phyloP scores from a whole-genome alignment of 2,888 invertebrate genomes.

The Crepidodera aurea region DNA sequence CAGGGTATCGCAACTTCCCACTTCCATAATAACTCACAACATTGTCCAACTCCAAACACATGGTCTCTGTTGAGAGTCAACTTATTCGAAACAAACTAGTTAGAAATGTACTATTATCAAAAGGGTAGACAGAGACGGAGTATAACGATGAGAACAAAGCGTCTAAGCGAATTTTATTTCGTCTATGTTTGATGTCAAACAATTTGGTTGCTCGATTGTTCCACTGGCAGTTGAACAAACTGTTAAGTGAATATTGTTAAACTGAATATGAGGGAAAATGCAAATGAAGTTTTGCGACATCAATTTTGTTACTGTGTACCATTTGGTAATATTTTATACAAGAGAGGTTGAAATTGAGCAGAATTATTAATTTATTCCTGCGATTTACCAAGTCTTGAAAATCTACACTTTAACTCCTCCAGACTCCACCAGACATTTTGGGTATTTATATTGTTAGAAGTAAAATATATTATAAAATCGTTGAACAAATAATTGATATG shows the following conservation, averaged over 20 bases:
- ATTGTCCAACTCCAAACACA: neutral
- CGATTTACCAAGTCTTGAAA: too few species aligned
- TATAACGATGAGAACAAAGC: constrained; percentile 1
- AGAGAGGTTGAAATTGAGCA: too few species aligned
- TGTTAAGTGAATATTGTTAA: neutral
- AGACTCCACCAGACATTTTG: too few species aligned
- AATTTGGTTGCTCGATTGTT: neutral
- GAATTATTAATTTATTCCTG: too few species aligned
- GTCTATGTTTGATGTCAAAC: constrained; percentile 7
- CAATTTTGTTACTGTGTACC: too few species aligned
- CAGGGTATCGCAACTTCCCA: neutral
- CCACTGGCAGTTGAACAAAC: neutral
- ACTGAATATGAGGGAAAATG: too few species aligned
- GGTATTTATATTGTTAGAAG: too few species aligned
- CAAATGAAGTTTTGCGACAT: too few species aligned
- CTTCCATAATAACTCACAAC: neutral
- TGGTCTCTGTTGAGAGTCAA: neutral
- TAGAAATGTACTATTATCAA: constrained; percentile 2
- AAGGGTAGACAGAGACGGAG: neutral
- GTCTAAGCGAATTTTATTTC: constrained; percentile 1
- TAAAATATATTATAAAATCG: too few species aligned
- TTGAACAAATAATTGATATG: too few species aligned
- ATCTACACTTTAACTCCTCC: too few species aligned
- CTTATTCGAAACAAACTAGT: neutral
- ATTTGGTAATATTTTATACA: too few species aligned